phyloP scores from a whole-genome alignment of 2,888 invertebrate genomes.

The Hirtodrosophila duncani region DNA sequence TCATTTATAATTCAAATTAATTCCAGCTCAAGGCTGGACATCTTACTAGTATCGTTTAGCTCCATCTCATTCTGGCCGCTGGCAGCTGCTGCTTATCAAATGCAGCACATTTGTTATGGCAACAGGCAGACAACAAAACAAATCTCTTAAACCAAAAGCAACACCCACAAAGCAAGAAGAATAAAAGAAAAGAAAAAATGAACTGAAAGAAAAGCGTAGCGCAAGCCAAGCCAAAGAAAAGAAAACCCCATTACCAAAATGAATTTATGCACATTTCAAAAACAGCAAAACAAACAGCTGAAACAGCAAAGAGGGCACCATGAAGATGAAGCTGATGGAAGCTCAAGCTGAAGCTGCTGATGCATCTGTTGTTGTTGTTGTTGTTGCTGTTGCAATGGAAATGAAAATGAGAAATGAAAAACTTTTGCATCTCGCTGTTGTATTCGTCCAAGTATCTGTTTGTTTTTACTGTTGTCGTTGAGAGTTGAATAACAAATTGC shows the following conservation, averaged over 20 bases:
- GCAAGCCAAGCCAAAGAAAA: constrained; percentile 28
- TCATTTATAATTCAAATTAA: constrained; percentile 50
- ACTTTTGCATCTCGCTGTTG: constrained; percentile 32
- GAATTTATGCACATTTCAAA: constrained; percentile 69
- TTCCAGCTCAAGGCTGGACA: constrained; percentile 34
- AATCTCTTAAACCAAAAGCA: constrained; percentile 53
- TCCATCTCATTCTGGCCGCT: constrained; percentile 27
- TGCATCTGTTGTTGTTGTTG: too few species aligned
- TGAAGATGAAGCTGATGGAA: constrained; percentile 14
- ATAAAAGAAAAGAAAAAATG: constrained; percentile 1
- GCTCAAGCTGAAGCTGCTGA: constrained; percentile 24
- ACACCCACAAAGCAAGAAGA: constrained; percentile 26
- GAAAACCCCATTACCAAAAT: constrained; percentile 67
- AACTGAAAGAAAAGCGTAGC: constrained; percentile 12
- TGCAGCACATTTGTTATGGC: constrained; percentile 46
- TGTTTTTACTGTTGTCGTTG: constrained; percentile 59
- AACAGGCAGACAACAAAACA: constrained; percentile 39
- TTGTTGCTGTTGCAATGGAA: too few species aligned
- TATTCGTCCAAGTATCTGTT: constrained; percentile 21
- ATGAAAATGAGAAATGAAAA: constrained; percentile 30
- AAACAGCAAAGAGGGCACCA: constrained; percentile 6
- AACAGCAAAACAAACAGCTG: constrained; percentile 49
- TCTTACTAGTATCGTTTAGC: constrained; percentile 11
- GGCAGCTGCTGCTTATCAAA: constrained; percentile 45
- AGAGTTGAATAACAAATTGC: constrained; percentile 61